These are phyloP conservation scores for Leptopilina boulardi DNA, from an alignment of 1,140 invertebrate genomes.

Conservation along the genomic window DNA sequence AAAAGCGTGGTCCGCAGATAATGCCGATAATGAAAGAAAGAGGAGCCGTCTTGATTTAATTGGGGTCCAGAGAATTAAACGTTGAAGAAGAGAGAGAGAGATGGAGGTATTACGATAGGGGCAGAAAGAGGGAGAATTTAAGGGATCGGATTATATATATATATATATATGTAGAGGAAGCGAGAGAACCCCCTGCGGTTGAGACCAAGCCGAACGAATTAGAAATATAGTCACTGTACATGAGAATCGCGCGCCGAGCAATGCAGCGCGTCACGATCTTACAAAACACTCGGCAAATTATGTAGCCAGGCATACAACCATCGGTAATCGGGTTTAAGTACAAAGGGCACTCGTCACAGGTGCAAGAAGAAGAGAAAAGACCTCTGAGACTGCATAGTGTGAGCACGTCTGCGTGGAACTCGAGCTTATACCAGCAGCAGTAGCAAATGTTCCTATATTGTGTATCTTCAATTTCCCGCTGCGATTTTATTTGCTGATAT, in stretches of 20 bases:
- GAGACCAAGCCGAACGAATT: constrained; percentile 52
- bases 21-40: constrained; percentile 69
- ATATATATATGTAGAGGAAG: constrained; percentile 38
- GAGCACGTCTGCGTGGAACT: not conserved
- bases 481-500: not conserved
- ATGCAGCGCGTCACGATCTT: constrained; percentile 34
- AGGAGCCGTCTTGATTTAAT: constrained; percentile 70
- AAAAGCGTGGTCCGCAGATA: constrained; percentile 68
- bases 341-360: constrained; percentile 24
- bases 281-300: constrained; percentile 15
- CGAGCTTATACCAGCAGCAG: constrained; percentile 34
- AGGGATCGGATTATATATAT: constrained; percentile 42
- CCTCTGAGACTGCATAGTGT: not conserved
- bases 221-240: constrained; percentile 63
- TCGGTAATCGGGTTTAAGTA: constrained; percentile 20
- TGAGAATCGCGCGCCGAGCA: constrained; percentile 52
- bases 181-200: constrained; percentile 59
- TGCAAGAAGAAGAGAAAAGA: constrained; percentile 23
- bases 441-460: constrained; percentile 40
- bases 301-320: constrained; percentile 12
- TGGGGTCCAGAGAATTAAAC: constrained; percentile 63
- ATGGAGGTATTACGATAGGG: constrained; percentile 48
- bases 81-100: constrained; percentile 39
- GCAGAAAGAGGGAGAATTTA: constrained; percentile 42
- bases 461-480: constrained; percentile 37